Evolutionary conservation across 2,797 vertebrate species (phyloP).

Genomic region (Oreonectes daqikongensis): DNA sequence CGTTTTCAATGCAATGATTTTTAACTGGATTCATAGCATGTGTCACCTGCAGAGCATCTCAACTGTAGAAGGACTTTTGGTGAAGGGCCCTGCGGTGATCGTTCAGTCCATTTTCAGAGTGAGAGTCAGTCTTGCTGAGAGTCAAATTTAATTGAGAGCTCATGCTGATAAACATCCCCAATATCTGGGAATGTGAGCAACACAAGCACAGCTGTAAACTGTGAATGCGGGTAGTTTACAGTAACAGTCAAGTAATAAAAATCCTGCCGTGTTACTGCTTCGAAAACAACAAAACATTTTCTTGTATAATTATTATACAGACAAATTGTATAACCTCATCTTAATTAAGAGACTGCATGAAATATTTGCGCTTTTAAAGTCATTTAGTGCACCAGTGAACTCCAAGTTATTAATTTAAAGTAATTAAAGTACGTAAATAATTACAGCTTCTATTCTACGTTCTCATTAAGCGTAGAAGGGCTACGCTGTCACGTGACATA

Average conservation of each 20-base stretch:
- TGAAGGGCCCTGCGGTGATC: neutral
- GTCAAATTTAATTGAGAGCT: neutral
- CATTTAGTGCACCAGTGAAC: constrained; percentile 11
- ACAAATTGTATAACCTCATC: neutral
- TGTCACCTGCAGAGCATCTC: constrained; percentile 8
- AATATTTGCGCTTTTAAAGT: neutral
- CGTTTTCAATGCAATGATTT: neutral
- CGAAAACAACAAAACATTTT: neutral
- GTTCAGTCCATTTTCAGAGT: neutral
- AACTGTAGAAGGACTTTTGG: constrained; percentile 9
- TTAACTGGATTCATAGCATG: constrained; percentile 20
- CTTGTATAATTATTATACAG: constrained; percentile 1
- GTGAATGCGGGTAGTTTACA: neutral
- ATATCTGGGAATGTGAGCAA: neutral
- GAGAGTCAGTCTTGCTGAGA: neutral
- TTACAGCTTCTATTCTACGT: neutral
- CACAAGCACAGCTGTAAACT: neutral
- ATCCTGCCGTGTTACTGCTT: neutral
- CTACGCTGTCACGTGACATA: constrained; percentile 17
- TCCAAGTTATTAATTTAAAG: too few species aligned
- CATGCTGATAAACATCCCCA: constrained; percentile 9
- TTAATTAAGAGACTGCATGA: neutral
- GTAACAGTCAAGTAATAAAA: neutral
- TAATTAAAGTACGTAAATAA: neutral
- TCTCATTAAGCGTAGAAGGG: neutral